Conservation (phyloP, 1,140 invertebrate genomes). For the Pseudomyrmex dendroicus region DNA sequence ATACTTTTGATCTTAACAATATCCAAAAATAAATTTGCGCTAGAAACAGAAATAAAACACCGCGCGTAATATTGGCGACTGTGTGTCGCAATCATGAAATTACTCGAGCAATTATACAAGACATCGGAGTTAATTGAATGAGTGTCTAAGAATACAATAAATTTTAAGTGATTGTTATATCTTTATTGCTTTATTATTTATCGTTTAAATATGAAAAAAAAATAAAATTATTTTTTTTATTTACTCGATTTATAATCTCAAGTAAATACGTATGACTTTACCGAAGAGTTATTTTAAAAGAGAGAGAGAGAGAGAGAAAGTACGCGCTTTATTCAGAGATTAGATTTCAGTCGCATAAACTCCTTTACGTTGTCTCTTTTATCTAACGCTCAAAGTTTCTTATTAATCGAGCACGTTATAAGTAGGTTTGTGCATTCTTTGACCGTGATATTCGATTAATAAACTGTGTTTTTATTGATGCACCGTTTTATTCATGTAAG, state of each 20-base stretch:
- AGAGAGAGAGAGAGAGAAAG: too few relatives aligned
- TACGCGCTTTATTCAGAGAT: background rate
- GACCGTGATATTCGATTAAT: conserved; percentile 7
- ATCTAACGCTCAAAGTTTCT: conserved; percentile 24
- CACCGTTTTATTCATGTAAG: conserved; percentile 24
- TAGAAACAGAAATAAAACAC: conserved; percentile 37
- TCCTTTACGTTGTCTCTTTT: conserved; percentile 28
- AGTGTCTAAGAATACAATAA: background rate
- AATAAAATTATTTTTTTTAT: background rate
- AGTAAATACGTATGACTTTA: background rate
- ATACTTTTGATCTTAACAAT: background rate
- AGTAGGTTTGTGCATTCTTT: conserved; percentile 8
- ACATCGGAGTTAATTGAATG: conserved; percentile 9
- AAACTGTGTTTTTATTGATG: conserved; percentile 9
- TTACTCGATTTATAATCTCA: background rate
- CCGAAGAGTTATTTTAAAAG: too few relatives aligned
- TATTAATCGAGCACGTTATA: background rate
- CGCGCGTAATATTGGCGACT: background rate
- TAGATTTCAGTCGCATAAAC: conserved; percentile 2
- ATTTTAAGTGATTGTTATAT: background rate
- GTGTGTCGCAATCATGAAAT: conserved; percentile 14
- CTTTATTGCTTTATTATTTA: background rate
- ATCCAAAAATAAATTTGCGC: conserved; percentile 27
- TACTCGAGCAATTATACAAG: conserved; percentile 35
- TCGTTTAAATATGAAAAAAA: background rate